Evolutionary conservation across 2,113 vertebrate species (phyloP).

Genomic region (Prunella himalayana): DNA sequence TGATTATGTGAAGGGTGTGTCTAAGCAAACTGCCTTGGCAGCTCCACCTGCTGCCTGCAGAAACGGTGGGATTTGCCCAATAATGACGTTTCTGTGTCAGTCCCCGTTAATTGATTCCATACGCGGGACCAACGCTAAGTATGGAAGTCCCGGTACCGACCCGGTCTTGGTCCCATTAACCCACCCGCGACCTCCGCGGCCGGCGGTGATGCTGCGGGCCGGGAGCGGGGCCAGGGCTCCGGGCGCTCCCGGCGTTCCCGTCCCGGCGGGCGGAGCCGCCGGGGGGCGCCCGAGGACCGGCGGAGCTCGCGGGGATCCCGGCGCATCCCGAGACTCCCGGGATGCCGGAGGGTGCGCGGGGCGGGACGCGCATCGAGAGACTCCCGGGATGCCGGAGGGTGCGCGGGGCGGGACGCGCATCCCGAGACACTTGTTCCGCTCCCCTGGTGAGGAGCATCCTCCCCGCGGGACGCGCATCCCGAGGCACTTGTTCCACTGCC

Average conservation of each 20-base stretch:
- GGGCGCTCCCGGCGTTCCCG: not conserved
- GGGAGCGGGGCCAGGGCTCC: not conserved
- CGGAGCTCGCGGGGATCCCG: not conserved
- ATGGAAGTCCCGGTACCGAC: not conserved
- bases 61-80: rapidly evolving
- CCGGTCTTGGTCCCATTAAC: no score
- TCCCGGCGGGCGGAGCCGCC: not conserved
- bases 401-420: not conserved
- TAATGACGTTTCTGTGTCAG: not conserved
- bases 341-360: not conserved
- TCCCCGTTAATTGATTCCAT: no score
- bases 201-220: not conserved
- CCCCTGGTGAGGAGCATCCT: rapidly evolving
- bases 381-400: no score
- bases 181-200: not conserved
- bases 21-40: not conserved
- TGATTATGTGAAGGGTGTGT: not conserved
- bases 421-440: rapidly evolving
- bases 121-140: not conserved
- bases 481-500: rapidly evolving
- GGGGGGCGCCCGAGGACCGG: not conserved
- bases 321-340: rapidly evolving
- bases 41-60: not conserved
- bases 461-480: not conserved
- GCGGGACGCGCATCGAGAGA: rapidly evolving